These are phyloP conservation scores for Pachyuromys duprasi DNA, from an alignment of 2,797 vertebrate genomes.

Conservation along the genomic window DNA sequence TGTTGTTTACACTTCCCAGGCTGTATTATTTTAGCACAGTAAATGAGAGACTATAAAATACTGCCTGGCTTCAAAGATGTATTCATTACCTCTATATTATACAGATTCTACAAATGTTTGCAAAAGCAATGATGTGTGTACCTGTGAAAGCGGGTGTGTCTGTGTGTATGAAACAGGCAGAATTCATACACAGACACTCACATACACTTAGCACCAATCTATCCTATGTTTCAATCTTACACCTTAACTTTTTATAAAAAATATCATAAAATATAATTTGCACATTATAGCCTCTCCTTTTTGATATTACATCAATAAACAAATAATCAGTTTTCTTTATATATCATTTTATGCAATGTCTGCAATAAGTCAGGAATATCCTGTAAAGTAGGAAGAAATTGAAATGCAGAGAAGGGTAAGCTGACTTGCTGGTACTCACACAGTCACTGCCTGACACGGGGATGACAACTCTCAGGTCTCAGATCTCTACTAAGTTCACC, in stretches of 20 bases:
- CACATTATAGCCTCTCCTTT: background rate
- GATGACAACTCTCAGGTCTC: slow-evolving; percentile 67
- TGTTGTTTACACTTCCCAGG: background rate
- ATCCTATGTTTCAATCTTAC: background rate
- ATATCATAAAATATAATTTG: background rate
- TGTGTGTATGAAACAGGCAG: background rate
- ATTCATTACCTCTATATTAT: background rate
- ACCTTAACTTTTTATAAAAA: background rate
- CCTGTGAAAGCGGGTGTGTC: background rate
- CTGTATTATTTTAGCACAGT: background rate
- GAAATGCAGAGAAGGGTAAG: slow-evolving; percentile 26
- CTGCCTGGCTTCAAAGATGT: background rate
- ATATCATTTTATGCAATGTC: background rate
- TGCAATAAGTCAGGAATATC: background rate
- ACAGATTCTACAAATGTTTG: background rate
- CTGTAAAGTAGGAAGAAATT: background rate
- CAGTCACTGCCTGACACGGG: slow-evolving; percentile 65
- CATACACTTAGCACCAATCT: background rate
- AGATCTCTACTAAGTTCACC: slow-evolving; percentile 79
- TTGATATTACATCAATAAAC: background rate
- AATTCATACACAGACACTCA: background rate
- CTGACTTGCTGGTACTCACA: slow-evolving; percentile 55
- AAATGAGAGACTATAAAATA: background rate
- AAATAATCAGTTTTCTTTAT: background rate
- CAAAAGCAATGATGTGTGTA: background rate